phyloP scores from a whole-genome alignment of 2,797 vertebrate species.

The Rhynchotus rufescens region DNA sequence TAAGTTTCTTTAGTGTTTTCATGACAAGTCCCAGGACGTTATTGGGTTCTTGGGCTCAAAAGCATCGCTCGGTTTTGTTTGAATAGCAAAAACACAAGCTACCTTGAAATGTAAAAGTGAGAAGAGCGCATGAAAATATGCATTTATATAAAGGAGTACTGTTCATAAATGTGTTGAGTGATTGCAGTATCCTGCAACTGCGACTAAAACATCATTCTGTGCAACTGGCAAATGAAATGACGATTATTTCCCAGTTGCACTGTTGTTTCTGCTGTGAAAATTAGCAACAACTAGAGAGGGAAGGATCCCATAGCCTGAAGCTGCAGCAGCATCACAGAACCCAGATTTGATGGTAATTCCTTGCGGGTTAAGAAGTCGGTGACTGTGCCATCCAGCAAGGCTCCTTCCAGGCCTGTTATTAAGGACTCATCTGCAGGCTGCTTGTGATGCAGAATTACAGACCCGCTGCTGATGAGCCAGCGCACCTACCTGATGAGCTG shows the following conservation, averaged over 20 bases:
- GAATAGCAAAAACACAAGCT: background rate
- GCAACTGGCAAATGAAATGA: background rate
- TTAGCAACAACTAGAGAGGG: background rate
- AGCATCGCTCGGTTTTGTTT: background rate
- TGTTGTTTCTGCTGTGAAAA: background rate
- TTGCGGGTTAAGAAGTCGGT: background rate
- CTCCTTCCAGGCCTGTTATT: background rate
- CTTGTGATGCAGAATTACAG: slow-evolving; percentile 21
- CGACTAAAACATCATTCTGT: background rate
- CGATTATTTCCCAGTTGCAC: background rate
- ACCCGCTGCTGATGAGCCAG: background rate
- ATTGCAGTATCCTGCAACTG: background rate
- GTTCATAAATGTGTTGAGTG: background rate
- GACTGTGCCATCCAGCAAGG: background rate
- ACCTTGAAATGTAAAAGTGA: background rate
- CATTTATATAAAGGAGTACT: background rate
- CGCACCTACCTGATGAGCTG: background rate
- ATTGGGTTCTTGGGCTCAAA: background rate
- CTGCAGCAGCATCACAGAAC: background rate
- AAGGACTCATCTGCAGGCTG: background rate
- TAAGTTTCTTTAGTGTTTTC: background rate
- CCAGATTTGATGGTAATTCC: background rate
- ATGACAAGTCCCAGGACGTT: background rate
- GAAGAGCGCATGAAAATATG: background rate
- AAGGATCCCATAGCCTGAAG: background rate